Conservation (phyloP, 2,888 invertebrate genomes). For the Lasioglossum figueresi region DNA sequence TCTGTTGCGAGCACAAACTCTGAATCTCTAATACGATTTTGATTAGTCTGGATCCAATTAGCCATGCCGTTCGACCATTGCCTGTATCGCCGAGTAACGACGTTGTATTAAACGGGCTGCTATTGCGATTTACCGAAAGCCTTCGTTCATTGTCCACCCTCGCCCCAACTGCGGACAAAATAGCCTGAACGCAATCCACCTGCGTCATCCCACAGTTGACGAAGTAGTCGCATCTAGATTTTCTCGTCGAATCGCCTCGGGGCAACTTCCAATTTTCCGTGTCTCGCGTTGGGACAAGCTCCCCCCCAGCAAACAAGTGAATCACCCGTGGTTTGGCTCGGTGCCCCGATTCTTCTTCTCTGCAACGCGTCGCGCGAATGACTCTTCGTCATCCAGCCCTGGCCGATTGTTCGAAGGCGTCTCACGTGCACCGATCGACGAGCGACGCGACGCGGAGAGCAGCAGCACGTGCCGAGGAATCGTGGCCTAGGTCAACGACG, state of each 20-base stretch:
- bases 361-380: constrained; percentile 12
- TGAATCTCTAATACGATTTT: not conserved
- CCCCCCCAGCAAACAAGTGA: constrained; percentile 16
- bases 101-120: not conserved
- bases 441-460: constrained; percentile 12
- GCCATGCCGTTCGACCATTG: not conserved
- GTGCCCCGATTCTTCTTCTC: constrained; percentile 33
- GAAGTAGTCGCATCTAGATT: not conserved
- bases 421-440: constrained; percentile 42
- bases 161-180: not conserved
- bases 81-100: not conserved
- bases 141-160: not conserved
- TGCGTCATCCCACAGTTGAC: not conserved
- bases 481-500: constrained; percentile 67
- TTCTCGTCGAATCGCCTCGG: not conserved
- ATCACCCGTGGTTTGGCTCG: constrained; percentile 43
- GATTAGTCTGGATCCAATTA: not conserved
- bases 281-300: not conserved
- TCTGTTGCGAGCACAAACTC: not conserved
- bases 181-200: not conserved
- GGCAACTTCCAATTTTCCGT: not conserved
- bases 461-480: constrained; percentile 41
- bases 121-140: not conserved
- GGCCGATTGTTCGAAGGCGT: constrained; percentile 40
- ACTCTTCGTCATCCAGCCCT: constrained; percentile 26